These are phyloP conservation scores for Urocolius indicus DNA, from an alignment of 2,113 vertebrate genomes.

Conservation along the genomic window DNA sequence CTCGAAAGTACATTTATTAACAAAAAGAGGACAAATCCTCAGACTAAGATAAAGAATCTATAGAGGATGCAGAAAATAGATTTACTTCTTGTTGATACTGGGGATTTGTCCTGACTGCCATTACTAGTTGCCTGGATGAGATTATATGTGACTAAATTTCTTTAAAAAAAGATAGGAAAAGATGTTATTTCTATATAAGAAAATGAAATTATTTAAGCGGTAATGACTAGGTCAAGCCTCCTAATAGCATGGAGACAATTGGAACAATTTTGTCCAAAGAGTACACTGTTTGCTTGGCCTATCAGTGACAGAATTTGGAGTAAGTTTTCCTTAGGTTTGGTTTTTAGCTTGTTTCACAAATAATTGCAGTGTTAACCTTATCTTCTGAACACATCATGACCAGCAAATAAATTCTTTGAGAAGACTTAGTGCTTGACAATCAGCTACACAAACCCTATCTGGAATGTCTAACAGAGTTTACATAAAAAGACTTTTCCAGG, in stretches of 20 bases:
- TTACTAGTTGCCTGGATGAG: background rate
- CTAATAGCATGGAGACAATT: background rate
- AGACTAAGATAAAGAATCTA: background rate
- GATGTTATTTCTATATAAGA: background rate
- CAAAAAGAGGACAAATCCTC: background rate
- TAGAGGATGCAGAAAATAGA: background rate
- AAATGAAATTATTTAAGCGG: background rate
- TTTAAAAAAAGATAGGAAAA: background rate
- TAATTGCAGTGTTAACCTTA: background rate
- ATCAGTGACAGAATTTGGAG: background rate
- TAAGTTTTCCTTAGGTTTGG: background rate
- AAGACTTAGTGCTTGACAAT: conserved; percentile 25
- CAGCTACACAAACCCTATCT: conserved; percentile 14
- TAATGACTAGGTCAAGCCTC: background rate
- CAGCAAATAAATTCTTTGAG: background rate
- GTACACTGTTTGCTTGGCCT: background rate
- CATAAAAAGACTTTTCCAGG: conserved; percentile 37
- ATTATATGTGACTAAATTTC: background rate
- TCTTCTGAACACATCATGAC: background rate
- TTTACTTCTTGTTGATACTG: background rate
- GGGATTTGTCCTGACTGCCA: background rate
- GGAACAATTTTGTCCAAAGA: background rate
- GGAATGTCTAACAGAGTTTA: background rate
- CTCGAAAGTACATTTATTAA: background rate
- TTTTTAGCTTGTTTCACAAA: background rate